Conservation (phyloP, 1,140 invertebrate species). For the Thaumatotibia leucotreta region DNA sequence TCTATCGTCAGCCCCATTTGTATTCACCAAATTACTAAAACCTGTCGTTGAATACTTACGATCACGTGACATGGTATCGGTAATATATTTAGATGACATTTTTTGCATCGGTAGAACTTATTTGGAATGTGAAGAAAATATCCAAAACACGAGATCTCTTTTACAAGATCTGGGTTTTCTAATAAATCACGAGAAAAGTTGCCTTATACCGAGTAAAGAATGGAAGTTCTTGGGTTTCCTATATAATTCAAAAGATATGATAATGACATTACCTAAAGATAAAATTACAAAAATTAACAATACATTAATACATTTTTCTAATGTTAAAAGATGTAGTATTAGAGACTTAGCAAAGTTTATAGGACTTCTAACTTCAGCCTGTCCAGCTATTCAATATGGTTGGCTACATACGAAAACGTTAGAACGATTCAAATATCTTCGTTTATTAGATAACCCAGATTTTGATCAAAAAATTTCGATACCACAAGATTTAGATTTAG, state of each 20-base stretch:
- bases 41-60: background rate
- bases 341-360: conserved; percentile 9
- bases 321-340: background rate
- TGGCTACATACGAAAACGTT: conserved; percentile 15
- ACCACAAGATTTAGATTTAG: background rate
- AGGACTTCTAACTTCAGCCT: conserved; percentile 6
- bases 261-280: background rate
- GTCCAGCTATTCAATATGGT: conserved; percentile 11
- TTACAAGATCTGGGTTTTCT: background rate
- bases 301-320: background rate
- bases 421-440: conserved; percentile 15
- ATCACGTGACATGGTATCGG: background rate
- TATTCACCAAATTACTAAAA: conserved; percentile 13
- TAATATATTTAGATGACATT: background rate
- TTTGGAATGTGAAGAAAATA: background rate
- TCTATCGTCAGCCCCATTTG: background rate
- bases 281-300: background rate
- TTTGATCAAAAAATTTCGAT: conserved; percentile 14
- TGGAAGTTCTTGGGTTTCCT: conserved; percentile 2
- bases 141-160: background rate
- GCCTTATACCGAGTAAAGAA: background rate
- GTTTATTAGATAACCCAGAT: conserved; percentile 12
- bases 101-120: background rate
- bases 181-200: background rate
- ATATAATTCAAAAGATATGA: background rate